Base-by-base conservation (phyloP, 2,888 invertebrate genomes). In the Ditula angustiorana region DNA sequence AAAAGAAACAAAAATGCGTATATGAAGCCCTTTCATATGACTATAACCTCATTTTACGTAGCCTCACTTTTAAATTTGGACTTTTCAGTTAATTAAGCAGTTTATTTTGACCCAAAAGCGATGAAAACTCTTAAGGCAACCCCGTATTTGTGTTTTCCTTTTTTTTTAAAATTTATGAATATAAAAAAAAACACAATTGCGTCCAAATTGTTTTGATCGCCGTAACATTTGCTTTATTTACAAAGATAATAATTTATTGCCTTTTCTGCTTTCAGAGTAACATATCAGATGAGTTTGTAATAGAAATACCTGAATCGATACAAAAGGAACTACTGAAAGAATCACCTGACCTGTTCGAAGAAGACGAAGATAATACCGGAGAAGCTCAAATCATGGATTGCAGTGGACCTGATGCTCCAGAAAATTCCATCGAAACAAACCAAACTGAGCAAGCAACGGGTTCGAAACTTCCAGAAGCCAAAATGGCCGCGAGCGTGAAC, bases 281-380 rank as follows among this genome's bases (percentile, higher is more conserved):
- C 55, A 74, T 75, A 46, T 61, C 61, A 19, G 71, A 71, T 13
- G 47, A 68, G 8, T 64, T 74, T 1, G 71, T 69, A 5, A 46
- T 62, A 8, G 74, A 72, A 60, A 41, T 69, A 26, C 63, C 67
- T 47, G 62, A 50, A 2, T 55, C 69, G 2, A 21, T 70, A 57
- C 56, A 68, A 53, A 66, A 68, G n/a, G 72, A 71, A 56, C 64
- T 70, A 2, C 41, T 67, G 19, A 68, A 68, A 13, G 63, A 75
- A 37, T 88, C 87, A 0, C 88, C 90, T 0, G 88, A 90, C 35
- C 62, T 90, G 41, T 90, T 90, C 69, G 80, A 83, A 10, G 81
- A 82, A 73, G 83, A 83, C 0, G 84, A 86, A 0, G 77, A 81
- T 0, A 67, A 77, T 24, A 70, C 65, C n/a, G 61, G 79, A 67